Base-by-base conservation (phyloP, 2,113 vertebrate species). In the Serilophus lunatus region DNA sequence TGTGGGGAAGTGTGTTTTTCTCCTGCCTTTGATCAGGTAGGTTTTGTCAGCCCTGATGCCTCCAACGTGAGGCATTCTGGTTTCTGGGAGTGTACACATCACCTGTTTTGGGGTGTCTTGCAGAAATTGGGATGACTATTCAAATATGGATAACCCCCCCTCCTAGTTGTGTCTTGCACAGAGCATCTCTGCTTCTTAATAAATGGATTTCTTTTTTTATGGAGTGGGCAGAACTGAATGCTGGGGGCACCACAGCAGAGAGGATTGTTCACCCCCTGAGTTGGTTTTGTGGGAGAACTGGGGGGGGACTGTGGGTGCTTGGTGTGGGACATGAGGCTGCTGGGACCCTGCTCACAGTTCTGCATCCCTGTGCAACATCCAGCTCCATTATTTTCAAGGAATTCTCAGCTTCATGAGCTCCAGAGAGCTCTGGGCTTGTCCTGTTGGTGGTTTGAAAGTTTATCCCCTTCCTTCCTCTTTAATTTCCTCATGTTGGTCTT, bases 1-100 rank as follows among this genome's bases (percentile, higher is more conserved):
- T 53, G 36, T 9, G 54, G 8, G 26, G 40, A 81, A 61, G 26
- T 49, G 7, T 33, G 59, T 57, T 78, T 33, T 53, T 44, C n/a
- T 92, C 12, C 68, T 87, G 74, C 66, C 49, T 95, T 90, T 95
- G 93, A 74, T 82, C 87, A 82, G 80, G 35, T 90, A 61, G 38
- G 63, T 90, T 90, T 74, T 57, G 45, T 77, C 74, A 31, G 33
- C 26, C 36, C 71, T 38, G 18, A 35, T 12, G 18, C 82, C 64
- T 90, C 51, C 15, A n/a, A 38, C 86, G 81, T 36, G 82, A 91
- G 76, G 35, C 83, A 82, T 84, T 82, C 9, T 16, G 18, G 12
- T 86, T 92, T 84, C 60, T 95, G 82, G 65, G 69, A 40, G 18
- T 20, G 59, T 28, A 23, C 42, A 5, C 13, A 31, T 68, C 68